Conservation (phyloP, 2,888 invertebrate species). For the Drosophila recens region DNA sequence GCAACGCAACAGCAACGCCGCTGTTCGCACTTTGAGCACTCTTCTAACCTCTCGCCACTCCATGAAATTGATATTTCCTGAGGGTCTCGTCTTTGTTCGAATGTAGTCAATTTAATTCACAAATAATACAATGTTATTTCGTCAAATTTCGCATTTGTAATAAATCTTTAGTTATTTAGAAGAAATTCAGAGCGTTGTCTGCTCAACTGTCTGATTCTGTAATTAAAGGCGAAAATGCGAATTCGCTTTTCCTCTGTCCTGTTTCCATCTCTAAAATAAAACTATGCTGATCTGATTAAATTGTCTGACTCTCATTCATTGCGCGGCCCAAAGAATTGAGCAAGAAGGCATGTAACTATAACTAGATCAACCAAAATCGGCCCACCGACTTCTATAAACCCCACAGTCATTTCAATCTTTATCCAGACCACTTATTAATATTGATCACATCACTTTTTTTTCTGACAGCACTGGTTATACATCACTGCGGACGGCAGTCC, state of each 20-base stretch:
- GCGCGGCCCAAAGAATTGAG: too few relatives aligned
- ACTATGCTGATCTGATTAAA: neutral
- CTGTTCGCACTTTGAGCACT: conserved; percentile 28
- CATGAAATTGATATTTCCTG: conserved; percentile 17
- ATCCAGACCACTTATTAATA: too few relatives aligned
- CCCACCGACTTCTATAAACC: too few relatives aligned
- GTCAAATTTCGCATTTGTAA: neutral
- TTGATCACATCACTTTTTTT: too few relatives aligned
- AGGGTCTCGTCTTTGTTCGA: conserved; percentile 1
- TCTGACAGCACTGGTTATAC: too few relatives aligned
- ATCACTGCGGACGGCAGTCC: too few relatives aligned
- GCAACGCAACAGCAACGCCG: conserved; percentile 31
- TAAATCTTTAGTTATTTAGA: neutral
- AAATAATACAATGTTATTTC: neutral
- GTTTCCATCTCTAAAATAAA: neutral
- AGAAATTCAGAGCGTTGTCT: neutral
- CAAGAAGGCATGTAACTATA: too few relatives aligned
- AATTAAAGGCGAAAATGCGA: neutral
- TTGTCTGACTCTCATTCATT: too few relatives aligned
- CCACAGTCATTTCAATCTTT: too few relatives aligned
- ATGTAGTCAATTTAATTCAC: neutral
- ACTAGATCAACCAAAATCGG: too few relatives aligned
- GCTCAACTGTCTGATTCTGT: neutral
- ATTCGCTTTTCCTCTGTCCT: too few relatives aligned
- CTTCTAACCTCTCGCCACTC: conserved; percentile 23